These are phyloP conservation scores for Tenualosa ilisha DNA, from an alignment of 2,797 vertebrate species.

Conservation along the genomic window DNA sequence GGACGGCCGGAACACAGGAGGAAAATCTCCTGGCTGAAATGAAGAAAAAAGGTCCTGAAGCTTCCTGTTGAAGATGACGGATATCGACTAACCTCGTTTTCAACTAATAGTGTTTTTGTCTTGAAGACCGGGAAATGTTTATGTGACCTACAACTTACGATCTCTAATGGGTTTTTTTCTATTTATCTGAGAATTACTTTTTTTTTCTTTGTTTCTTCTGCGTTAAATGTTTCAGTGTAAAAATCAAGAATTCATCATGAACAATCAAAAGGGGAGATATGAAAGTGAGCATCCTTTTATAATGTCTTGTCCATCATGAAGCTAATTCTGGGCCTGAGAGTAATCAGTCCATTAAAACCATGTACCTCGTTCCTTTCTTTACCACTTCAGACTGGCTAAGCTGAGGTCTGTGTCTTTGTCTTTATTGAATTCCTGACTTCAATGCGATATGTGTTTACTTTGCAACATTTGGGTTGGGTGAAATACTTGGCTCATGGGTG, in stretches of 20 bases:
- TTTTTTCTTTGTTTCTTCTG: not conserved
- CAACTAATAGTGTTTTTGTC: not conserved
- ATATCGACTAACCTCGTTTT: not conserved
- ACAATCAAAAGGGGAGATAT: not conserved
- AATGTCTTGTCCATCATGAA: not conserved
- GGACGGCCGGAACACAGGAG: not conserved
- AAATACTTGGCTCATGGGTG: not conserved
- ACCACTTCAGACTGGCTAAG: conserved; percentile 5
- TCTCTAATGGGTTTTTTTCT: conserved; percentile 11
- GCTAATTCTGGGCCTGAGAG: not conserved
- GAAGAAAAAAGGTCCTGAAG: not conserved
- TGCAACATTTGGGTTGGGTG: not conserved
- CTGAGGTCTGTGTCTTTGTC: not conserved
- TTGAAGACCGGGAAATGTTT: conserved; percentile 11
- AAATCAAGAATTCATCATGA: not conserved
- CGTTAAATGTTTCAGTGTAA: too few relatives aligned
- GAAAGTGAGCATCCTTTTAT: not conserved
- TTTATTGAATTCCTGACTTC: not conserved
- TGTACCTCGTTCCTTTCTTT: not conserved
- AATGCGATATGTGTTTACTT: not conserved
- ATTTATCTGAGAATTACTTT: not conserved
- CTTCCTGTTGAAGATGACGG: not conserved
- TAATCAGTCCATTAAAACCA: not conserved
- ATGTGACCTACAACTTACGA: not conserved
- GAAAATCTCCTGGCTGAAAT: not conserved